These are phyloP conservation scores for Haliclona indistincta DNA, from an alignment of 37 sponge, comb jelly and placozoan species.

Conservation along the genomic window DNA sequence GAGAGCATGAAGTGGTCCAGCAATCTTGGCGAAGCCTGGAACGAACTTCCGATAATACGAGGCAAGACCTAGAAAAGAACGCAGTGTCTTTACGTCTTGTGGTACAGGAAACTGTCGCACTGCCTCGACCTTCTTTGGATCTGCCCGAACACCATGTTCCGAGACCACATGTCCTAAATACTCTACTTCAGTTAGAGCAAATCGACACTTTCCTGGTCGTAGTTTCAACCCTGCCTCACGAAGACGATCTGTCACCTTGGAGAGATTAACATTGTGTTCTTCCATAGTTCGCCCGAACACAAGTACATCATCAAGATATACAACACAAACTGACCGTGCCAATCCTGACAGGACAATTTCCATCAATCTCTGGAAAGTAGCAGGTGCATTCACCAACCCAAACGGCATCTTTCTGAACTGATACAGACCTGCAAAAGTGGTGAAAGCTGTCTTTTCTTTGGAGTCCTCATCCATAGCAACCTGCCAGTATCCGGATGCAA, in stretches of 20 bases:
- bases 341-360: constrained; percentile 28
- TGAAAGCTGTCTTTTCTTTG: constrained; percentile 31
- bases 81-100: neutral
- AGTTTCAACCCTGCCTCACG: constrained; percentile 9
- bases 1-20: constrained; percentile 1
- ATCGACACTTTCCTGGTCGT: constrained; percentile 31
- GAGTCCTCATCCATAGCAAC: constrained; percentile 16
- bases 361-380: constrained; percentile 58
- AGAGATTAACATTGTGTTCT: constrained; percentile 33
- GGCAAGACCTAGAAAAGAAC: constrained; percentile 26
- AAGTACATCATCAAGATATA: constrained; percentile 52
- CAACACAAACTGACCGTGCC: constrained; percentile 7
- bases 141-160: constrained; percentile 28
- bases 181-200: neutral
- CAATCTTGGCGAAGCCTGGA: constrained; percentile 19
- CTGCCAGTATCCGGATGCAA: constrained; percentile 19
- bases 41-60: constrained; percentile 39
- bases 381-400: constrained; percentile 58
- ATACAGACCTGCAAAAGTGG: constrained; percentile 19
- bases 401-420: constrained; percentile 43
- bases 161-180: constrained; percentile 55
- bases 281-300: constrained; percentile 29
- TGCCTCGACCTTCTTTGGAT: constrained; percentile 41
- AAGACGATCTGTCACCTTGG: constrained; percentile 22
- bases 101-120: constrained; percentile 27